Percentiles rank a stretch among this genome's conserved stretches.
Evolutionary conservation across 2,797 vertebrate species (phyloP).

Genomic region (Myotis planiceps): DNA sequence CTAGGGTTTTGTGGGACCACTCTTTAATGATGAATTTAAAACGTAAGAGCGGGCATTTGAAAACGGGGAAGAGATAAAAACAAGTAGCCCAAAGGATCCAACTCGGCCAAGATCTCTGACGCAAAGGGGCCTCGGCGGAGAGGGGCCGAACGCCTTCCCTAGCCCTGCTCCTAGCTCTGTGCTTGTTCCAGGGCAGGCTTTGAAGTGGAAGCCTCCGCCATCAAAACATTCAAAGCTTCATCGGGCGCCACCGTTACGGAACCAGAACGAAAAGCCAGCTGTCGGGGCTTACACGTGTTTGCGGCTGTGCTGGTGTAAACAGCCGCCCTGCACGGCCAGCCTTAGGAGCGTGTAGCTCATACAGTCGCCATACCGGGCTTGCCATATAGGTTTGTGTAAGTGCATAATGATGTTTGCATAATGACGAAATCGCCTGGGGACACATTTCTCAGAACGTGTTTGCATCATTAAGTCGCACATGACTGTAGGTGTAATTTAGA

Average conservation of each 20-base stretch:
- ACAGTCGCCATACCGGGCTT: too few species aligned
- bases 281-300: background rate
- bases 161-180: background rate
- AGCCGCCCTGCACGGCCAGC: background rate
- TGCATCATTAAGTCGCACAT: fast-evolving
- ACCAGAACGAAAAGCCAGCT: background rate
- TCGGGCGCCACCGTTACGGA: background rate
- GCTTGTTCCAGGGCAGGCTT: background rate
- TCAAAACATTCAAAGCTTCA: background rate
- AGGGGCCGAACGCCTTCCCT: background rate
- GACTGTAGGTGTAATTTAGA: background rate
- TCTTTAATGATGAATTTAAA: background rate
- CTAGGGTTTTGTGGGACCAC: background rate
- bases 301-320: background rate
- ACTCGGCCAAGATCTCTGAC: background rate
- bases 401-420: too few species aligned
- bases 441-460: background rate
- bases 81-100: background rate
- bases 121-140: background rate
- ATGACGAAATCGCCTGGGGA: background rate
- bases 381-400: background rate
- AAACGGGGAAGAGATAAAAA: background rate
- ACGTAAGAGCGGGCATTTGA: background rate
- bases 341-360: background rate
- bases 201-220: background rate